Percentiles rank a stretch among this genome's conserved stretches.
phyloP scores from a whole-genome alignment of 2,797 vertebrate species.

The Pempheris klunzingeri region DNA sequence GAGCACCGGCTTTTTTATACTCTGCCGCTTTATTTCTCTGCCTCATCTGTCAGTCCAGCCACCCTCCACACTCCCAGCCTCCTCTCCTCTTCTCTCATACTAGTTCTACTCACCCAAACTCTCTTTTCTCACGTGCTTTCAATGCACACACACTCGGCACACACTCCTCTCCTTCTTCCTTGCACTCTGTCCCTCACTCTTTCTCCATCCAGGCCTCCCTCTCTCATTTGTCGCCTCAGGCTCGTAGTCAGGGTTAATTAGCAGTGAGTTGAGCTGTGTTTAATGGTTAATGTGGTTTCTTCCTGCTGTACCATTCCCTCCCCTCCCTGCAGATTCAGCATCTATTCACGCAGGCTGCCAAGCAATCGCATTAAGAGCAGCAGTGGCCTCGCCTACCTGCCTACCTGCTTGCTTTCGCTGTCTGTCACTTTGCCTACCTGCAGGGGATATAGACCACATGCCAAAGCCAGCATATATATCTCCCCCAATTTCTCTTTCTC shows the following conservation, averaged over 20 bases:
- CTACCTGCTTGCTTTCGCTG: constrained; percentile 48
- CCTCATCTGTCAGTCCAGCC: constrained; percentile 58
- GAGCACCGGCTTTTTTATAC: constrained; percentile 13
- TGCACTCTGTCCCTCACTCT: constrained; percentile 33
- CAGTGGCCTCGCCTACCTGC: constrained; percentile 38
- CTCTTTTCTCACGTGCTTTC: background rate
- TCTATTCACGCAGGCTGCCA: constrained; percentile 28
- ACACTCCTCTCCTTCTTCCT: constrained; percentile 5
- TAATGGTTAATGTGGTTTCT: constrained; percentile 79
- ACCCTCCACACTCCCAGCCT: too few species aligned
- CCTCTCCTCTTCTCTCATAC: too few species aligned
- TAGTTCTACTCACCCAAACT: constrained; percentile 23
- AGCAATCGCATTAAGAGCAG: constrained; percentile 44
- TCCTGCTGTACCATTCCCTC: constrained; percentile 44
- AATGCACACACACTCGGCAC: background rate
- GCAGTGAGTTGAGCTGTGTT: constrained; percentile 74
- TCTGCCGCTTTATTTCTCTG: constrained; percentile 28
- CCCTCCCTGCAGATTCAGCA: constrained; percentile 53
- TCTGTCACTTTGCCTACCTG: constrained; percentile 60
- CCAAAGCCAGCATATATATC: constrained; percentile 48
- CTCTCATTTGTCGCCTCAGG: constrained; percentile 61
- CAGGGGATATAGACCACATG: constrained; percentile 48
- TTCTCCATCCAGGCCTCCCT: constrained; percentile 35
- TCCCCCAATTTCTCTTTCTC: constrained; percentile 44
- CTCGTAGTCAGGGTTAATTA: constrained; percentile 81